Base-by-base conservation (phyloP, 2,113 vertebrate species). In the Etia nguti region DNA sequence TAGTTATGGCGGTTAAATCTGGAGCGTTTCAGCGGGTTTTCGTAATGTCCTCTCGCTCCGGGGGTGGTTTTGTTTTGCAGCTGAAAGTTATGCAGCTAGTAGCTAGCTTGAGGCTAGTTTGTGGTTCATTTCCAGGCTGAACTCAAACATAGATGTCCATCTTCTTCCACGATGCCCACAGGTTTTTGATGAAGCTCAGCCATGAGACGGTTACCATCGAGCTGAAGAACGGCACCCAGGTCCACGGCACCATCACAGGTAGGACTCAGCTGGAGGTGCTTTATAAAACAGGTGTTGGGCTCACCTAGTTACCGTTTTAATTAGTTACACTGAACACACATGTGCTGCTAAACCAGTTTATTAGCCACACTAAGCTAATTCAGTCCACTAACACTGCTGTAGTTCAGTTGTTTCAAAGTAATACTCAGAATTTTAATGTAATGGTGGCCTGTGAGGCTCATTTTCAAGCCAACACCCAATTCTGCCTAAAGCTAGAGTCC, bases 171-270 rank as follows among this genome's bases (percentile, higher is more conserved):
- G 4, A 36, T 70, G 70, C 6, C 4, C 24, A 2, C 81, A 99
- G 99, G 84, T 99, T 99, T 97, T 96, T 99, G 88, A 99, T 99
- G 99, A 99, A 99, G 93, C 93, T 99, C 96, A 99, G 99, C 93
- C 99, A 99, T 38, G 99, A 99, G 96, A 99, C 99, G 4, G 98
- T 99, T 31, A 99, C 99, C 48, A 99, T 99, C 62, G 99, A 99
- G 68, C 95, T 99, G 95, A 99, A 99, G 95, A 99, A 99, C 50
- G 99, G 98, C 80, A 99, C 99, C 3, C 99, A 99, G 92, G 99
- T 99, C 29, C 99, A 99, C 3, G 99, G 99, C 70, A 99, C 99
- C 2, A 99, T 99, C 87, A 99, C 99, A 97, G 99, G 98, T 99
- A 95, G 24, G 89, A 79, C 4, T 4, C 10, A 11, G 7, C 29